phyloP scores from a whole-genome alignment of 2,888 invertebrate species.

The Litoditis marina region DNA sequence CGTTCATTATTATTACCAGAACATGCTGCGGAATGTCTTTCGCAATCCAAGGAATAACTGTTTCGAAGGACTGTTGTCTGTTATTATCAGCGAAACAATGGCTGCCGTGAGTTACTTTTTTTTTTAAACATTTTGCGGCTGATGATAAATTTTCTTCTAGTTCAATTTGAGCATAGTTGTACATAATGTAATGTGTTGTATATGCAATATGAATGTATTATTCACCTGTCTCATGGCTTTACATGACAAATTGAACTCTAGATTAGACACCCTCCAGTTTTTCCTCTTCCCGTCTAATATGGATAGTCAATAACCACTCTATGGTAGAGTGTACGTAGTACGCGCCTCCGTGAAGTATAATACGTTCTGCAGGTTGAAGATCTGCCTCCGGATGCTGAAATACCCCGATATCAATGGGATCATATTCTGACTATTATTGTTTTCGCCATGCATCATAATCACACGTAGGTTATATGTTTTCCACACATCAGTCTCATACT shows the following conservation, averaged over 20 bases:
- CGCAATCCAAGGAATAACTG: too few relatives aligned
- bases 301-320: too few relatives aligned
- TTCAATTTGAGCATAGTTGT: not conserved
- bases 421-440: slow-evolving; percentile 29
- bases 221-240: too few relatives aligned
- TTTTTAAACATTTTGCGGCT: not conserved
- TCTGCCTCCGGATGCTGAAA: slow-evolving; percentile 25
- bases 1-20: too few relatives aligned
- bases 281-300: too few relatives aligned
- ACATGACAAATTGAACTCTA: too few relatives aligned
- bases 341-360: too few relatives aligned
- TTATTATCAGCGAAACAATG: slow-evolving; percentile 37
- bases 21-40: too few relatives aligned
- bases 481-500: not conserved
- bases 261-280: too few relatives aligned
- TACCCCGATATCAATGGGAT: slow-evolving; percentile 42
- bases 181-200: not conserved
- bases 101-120: slow-evolving; percentile 17
- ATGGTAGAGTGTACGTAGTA: too few relatives aligned
- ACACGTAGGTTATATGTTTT: slow-evolving; percentile 10
- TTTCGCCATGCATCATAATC: slow-evolving; percentile 19
- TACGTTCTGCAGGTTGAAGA: slow-evolving; percentile 20
- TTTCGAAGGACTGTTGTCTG: slow-evolving; percentile 23
- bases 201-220: not conserved
- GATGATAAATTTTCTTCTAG: not conserved